Evolutionary conservation across 2,797 vertebrate species (phyloP), one percentile per base, ranked within the genome.

Genomic region (Anguilla anguilla): DNA sequence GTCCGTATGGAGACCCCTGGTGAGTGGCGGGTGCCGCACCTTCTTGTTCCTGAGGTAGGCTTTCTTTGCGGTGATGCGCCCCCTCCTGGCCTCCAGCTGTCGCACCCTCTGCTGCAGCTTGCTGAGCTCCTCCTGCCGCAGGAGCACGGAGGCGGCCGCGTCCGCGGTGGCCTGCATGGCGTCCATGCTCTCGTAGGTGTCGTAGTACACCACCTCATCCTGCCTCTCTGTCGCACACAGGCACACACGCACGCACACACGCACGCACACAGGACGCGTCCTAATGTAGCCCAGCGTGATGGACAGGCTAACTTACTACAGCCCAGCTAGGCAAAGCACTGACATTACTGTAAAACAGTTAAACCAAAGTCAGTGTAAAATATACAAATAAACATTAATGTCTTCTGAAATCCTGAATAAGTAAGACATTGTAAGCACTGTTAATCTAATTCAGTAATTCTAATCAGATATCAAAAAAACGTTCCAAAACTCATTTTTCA

Each of bases 1-100:
- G 3, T n/a, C n/a, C n/a, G 28, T 7, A 59, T 2, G 22, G 0
- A 19, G 53, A 19, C n/a, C 19, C 4, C 6, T 6, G 28, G n/a
- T 19, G n/a, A 35, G 49, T 51, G 51, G 51, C 6, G 28, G 9
- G 69, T 15, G 31, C 31, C 43, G 25, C 90, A 98, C 98, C 98
- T 99, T 99, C 95, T 99, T 99, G 94, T 98, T 98, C 96, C 98
- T 98, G 97, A 99, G 98, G 97, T 99, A 99, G 97, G 97, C 98
- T 95, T 98, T 99, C 96, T 99, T 99, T 93, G 98, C 96, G 51
- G 97, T 98, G 95, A 99, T 99, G 88, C 97, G 98, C 17, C 98
- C 98, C 89, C 98, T 95, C 67, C 97, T 97, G 85, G 98, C 98
- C 96, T 99, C 98, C 61, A 99, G 96, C 93, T 98, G 98, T 43